A percentile compares a stretch with the other conserved stretches of the same genome.
These are phyloP conservation scores for Edolisoma coerulescens DNA, from an alignment of 2,113 vertebrate genomes.

Conservation along the genomic window DNA sequence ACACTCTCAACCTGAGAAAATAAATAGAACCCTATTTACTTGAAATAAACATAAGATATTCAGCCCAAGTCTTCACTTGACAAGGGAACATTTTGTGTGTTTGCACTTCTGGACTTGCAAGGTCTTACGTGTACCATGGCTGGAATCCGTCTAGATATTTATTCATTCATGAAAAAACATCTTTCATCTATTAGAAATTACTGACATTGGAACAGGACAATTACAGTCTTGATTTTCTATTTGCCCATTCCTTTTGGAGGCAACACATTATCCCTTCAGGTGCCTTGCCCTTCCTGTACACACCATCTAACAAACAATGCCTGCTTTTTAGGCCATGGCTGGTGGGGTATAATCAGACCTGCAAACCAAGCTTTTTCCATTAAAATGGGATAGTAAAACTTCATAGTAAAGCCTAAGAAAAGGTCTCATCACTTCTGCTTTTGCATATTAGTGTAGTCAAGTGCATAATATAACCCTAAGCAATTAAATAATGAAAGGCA, in stretches of 20 bases:
- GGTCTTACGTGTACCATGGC: rapidly evolving
- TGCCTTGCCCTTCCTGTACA: not conserved
- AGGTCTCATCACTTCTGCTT: rapidly evolving
- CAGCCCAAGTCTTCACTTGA: not conserved
- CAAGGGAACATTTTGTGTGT: not conserved
- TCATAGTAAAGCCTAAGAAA: not conserved
- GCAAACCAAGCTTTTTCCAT: not conserved
- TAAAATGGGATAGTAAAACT: not conserved
- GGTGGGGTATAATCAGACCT: not conserved
- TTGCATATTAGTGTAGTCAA: not conserved
- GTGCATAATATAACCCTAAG: not conserved
- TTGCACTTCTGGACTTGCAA: not conserved
- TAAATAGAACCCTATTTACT: not conserved
- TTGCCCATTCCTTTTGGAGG: not conserved
- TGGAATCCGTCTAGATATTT: not conserved
- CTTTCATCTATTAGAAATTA: not conserved
- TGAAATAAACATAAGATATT: not conserved
- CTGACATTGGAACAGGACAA: not conserved
- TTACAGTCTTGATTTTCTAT: not conserved
- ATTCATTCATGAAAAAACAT: not conserved
- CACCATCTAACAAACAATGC: not conserved
- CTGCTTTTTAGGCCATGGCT: not conserved
- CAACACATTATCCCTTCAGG: not conserved
- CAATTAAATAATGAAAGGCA: not conserved
- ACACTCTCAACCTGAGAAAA: not conserved